These are phyloP conservation scores for Copidosoma aretas DNA, from an alignment of 2,888 invertebrate genomes.

Conservation along the genomic window DNA sequence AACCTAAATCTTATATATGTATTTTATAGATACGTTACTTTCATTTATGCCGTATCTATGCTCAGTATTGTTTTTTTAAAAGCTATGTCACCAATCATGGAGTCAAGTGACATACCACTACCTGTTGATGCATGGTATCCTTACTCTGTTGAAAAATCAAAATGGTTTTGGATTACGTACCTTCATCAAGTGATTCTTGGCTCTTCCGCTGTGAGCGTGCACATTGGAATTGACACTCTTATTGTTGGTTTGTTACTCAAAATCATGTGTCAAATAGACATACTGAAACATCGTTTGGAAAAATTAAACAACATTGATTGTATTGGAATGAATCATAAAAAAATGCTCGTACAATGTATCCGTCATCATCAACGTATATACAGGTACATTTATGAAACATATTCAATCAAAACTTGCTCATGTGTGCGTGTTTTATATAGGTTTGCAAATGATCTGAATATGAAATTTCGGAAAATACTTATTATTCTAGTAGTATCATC, in stretches of 20 bases:
- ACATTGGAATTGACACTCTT: conserved; percentile 24
- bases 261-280: conserved; percentile 8
- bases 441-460: conserved; percentile 21
- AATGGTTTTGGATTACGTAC: conserved; percentile 29
- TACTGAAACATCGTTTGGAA: conserved; percentile 20
- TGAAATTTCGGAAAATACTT: conserved; percentile 19
- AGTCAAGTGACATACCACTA: conserved; percentile 3
- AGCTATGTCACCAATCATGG: conserved; percentile 13
- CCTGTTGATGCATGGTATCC: conserved; percentile 34
- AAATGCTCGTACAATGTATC: conserved; percentile 9
- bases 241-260: conserved; percentile 28
- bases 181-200: conserved; percentile 27
- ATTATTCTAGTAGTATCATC: conserved; percentile 22
- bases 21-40: conserved; percentile 15
- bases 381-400: conserved; percentile 15
- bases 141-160: conserved; percentile 20
- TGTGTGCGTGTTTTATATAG: conserved; percentile 9
- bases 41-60: conserved; percentile 26
- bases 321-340: not conserved
- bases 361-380: conserved; percentile 23
- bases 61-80: conserved; percentile 24
- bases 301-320: not conserved
- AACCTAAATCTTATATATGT: not conserved
- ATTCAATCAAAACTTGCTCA: not conserved
- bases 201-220: conserved; percentile 15